These are phyloP conservation scores for Odocoileus hemionus DNA, from an alignment of 2,113 vertebrate genomes.

Conservation along the genomic window DNA sequence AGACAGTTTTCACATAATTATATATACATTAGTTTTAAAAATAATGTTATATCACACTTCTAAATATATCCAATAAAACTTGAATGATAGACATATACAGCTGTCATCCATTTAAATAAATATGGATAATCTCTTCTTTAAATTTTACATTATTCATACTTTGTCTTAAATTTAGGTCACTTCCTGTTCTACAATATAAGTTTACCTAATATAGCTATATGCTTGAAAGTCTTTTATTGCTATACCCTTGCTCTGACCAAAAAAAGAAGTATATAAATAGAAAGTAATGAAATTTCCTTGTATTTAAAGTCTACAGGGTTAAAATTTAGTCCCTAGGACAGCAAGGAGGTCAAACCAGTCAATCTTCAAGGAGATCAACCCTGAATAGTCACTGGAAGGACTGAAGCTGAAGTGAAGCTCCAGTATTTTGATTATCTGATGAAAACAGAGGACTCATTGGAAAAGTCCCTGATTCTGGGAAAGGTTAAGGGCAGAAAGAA, in stretches of 20 bases:
- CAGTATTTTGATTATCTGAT: neutral
- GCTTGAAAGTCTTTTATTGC: neutral
- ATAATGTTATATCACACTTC: neutral
- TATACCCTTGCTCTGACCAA: neutral
- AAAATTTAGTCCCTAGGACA: neutral
- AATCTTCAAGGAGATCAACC: neutral
- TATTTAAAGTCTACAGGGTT: neutral
- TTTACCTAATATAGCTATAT: neutral
- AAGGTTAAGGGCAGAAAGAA: neutral
- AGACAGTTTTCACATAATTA: neutral
- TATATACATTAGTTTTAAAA: neutral
- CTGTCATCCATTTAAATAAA: neutral
- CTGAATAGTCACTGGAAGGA: neutral
- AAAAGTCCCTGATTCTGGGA: neutral
- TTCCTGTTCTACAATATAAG: neutral
- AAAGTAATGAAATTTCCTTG: neutral
- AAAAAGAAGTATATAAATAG: neutral
- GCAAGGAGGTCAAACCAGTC: neutral
- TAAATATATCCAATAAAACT: neutral
- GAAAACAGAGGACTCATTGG: neutral
- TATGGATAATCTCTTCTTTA: neutral
- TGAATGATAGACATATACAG: neutral
- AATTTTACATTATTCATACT: neutral
- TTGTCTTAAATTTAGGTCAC: neutral
- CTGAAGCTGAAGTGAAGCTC: neutral